Conservation (phyloP, 2,888 invertebrate species). For the Meteorus colon region DNA sequence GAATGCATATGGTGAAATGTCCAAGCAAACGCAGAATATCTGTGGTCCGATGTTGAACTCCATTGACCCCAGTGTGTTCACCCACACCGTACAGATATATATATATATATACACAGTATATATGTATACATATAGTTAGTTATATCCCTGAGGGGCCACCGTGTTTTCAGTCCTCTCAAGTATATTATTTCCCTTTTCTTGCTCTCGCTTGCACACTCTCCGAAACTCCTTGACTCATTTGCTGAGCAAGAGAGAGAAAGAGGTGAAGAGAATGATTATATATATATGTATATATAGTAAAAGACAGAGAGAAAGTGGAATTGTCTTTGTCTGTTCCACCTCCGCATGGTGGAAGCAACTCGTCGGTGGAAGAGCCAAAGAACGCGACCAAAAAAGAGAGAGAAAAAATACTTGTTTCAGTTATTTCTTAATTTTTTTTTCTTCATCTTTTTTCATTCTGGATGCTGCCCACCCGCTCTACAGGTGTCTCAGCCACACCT, state of each 20-base stretch:
- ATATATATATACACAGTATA: not conserved
- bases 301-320: constrained; percentile 3
- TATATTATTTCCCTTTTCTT: constrained; percentile 40
- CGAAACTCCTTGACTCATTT: constrained; percentile 27
- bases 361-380: not conserved
- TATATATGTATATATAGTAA: not conserved
- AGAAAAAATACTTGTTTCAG: constrained; percentile 26
- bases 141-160: constrained; percentile 51
- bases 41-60: constrained; percentile 64
- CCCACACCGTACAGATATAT: constrained; percentile 60
- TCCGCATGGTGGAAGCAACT: constrained; percentile 1
- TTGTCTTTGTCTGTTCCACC: not conserved
- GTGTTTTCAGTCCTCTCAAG: constrained; percentile 56
- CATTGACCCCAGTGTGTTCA: constrained; percentile 65
- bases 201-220: constrained; percentile 27
- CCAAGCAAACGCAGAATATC: constrained; percentile 57
- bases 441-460: constrained; percentile 51
- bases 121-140: constrained; percentile 22
- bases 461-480: constrained; percentile 56
- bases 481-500: constrained; percentile 65
- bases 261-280: not conserved
- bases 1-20: constrained; percentile 51
- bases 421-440: constrained; percentile 24
- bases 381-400: constrained; percentile 14
- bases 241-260: constrained; percentile 1